Conservation (phyloP, 2,888 invertebrate species). For the Platycnemis pennipes region DNA sequence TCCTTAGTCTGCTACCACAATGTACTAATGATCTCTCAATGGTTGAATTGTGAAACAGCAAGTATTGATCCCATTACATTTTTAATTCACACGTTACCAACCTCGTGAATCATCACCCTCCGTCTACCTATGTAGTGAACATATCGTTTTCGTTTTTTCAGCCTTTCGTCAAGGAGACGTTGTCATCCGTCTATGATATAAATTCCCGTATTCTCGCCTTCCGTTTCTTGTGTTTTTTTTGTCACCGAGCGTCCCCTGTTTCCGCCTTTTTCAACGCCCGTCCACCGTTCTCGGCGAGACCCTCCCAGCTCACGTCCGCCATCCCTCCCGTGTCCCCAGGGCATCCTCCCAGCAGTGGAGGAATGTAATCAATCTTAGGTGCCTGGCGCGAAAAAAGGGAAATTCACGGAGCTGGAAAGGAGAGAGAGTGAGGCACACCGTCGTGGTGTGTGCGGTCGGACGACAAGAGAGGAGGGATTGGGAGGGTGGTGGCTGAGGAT, state of each 20-base stretch:
- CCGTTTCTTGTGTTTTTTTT: background rate
- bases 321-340: background rate
- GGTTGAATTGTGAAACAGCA: too few relatives aligned
- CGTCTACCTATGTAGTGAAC: background rate
- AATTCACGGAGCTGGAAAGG: background rate
- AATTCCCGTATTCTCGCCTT: background rate
- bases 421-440: background rate
- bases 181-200: background rate
- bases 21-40: too few relatives aligned
- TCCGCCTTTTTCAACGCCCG: background rate
- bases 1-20: too few relatives aligned
- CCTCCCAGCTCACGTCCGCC: background rate
- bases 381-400: constrained; percentile 23
- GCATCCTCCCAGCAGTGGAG: constrained; percentile 49
- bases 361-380: constrained; percentile 65
- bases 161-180: background rate
- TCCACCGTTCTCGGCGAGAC: background rate
- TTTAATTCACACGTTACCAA: background rate
- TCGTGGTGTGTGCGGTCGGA: background rate
- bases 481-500: background rate
- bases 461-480: background rate
- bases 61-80: too few relatives aligned
- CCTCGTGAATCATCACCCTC: background rate
- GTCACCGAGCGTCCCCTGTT: background rate
- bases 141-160: background rate